Base-by-base conservation (phyloP, 2,888 invertebrate genomes). In the Hypomecis atomaria region DNA sequence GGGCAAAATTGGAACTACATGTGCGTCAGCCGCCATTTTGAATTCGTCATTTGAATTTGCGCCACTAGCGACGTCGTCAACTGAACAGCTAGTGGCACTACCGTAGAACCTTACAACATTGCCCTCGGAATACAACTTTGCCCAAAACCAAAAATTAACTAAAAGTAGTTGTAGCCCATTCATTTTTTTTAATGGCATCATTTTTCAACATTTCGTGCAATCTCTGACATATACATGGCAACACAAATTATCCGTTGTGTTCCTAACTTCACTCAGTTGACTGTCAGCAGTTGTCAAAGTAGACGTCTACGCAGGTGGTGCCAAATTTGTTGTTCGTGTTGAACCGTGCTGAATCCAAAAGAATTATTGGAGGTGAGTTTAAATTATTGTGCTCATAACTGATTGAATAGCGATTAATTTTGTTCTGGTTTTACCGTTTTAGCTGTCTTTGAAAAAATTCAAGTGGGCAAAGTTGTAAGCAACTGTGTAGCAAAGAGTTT, bases 61-160 rank as follows among this genome's bases (percentile, higher is more conserved):
- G n/a, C n/a, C n/a, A n/a, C n/a, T n/a, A n/a, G n/a, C n/a, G n/a
- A n/a, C n/a, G n/a, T n/a, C n/a, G n/a, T n/a, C n/a, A n/a, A n/a
- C n/a, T n/a, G n/a, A n/a, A n/a, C n/a, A n/a, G n/a, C n/a, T n/a
- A n/a, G n/a, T n/a, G n/a, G n/a, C n/a, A 23, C 4, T 23, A 45
- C 47, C 47, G 47, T 47, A 47, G 47, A 57, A 57, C 57, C 57
- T 57, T 57, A 57, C 57, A 57, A 57, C 57, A 57, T 57, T 57
- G 45, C 57, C 57, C 47, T 57, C 38, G 57, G 57, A 57, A 57
- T 57, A 57, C 57, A 57, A 57, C 48, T 57, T 57, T 47, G 57
- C 57, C 57, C 57, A 57, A 57, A 57, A 57, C 57, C 57, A 23
- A 57, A 57, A 57, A 47, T 57, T 57, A 57, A 57, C 47, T 57